phyloP scores from a whole-genome alignment of 2,888 invertebrate genomes.

The Serrognathus titanus region DNA sequence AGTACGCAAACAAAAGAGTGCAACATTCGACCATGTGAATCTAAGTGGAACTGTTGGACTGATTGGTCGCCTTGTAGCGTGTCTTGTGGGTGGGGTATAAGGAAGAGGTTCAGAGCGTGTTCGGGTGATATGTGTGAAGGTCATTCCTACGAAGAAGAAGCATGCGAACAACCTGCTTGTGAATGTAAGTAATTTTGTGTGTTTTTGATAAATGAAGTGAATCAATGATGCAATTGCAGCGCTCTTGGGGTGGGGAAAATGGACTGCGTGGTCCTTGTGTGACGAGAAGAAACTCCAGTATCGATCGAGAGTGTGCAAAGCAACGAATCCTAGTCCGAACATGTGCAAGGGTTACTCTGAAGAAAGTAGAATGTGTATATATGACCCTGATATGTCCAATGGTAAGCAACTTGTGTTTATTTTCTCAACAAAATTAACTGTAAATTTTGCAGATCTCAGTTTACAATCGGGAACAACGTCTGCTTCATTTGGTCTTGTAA shows the following conservation, averaged over 20 bases:
- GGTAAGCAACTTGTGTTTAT: conserved; percentile 7
- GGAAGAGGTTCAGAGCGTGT: conserved; percentile 67
- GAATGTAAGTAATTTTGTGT: conserved; percentile 53
- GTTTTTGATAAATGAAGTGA: not conserved
- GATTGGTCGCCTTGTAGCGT: conserved; percentile 80
- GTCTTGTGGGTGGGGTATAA: conserved; percentile 68
- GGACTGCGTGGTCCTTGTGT: conserved; percentile 71
- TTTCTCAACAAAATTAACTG: not conserved
- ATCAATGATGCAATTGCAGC: conserved; percentile 44
- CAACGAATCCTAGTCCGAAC: conserved; percentile 52
- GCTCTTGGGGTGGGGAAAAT: conserved; percentile 69
- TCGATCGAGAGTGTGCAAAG: conserved; percentile 64
- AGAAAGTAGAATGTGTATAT: conserved; percentile 63
- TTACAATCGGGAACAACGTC: conserved; percentile 13
- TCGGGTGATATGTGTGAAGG: conserved; percentile 48
- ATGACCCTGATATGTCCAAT: conserved; percentile 11
- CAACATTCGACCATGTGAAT: conserved; percentile 69
- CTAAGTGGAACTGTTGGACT: conserved; percentile 83
- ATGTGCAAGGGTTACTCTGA: conserved; percentile 68
- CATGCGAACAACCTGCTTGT: conserved; percentile 69
- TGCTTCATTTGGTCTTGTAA: conserved; percentile 17
- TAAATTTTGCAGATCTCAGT: conserved; percentile 27
- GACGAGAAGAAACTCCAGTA: conserved; percentile 64
- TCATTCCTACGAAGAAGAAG: conserved; percentile 60
- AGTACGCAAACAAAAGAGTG: conserved; percentile 40